These are phyloP conservation scores for Branchipolynoe longqiensis DNA, from an alignment of 2,888 invertebrate species.

Conservation along the genomic window DNA sequence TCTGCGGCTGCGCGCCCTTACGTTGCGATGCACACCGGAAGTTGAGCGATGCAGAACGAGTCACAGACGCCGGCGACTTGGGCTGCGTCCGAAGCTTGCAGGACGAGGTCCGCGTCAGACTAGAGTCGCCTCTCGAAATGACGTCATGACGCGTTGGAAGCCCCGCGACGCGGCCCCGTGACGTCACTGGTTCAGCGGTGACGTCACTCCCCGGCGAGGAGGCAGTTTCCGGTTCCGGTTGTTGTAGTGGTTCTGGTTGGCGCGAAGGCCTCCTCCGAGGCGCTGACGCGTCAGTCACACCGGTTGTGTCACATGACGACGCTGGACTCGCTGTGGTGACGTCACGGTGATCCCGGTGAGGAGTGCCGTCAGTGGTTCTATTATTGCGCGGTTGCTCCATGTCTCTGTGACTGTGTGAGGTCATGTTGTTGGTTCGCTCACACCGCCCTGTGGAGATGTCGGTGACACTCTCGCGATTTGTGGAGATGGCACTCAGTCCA, in stretches of 20 bases:
- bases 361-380: no score
- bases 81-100: not conserved
- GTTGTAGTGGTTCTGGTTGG: not conserved
- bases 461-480: no score
- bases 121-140: not conserved
- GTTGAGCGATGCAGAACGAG: conserved; percentile 12
- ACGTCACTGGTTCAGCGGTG: not conserved
- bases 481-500: no score
- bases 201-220: no score
- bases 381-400: no score
- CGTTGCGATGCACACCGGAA: not conserved
- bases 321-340: not conserved
- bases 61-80: not conserved
- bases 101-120: not conserved
- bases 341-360: no score
- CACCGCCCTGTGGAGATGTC: no score
- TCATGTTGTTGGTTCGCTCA: no score
- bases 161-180: not conserved
- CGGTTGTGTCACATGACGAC: not conserved
- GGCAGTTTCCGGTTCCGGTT: not conserved
- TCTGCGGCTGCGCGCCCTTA: not conserved
- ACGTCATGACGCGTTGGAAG: not conserved
- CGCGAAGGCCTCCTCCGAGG: not conserved
- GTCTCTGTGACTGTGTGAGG: no score
- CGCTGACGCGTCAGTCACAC: not conserved